Conservation (phyloP, 2,888 invertebrate species). For the Hirtodrosophila trivittata region DNA sequence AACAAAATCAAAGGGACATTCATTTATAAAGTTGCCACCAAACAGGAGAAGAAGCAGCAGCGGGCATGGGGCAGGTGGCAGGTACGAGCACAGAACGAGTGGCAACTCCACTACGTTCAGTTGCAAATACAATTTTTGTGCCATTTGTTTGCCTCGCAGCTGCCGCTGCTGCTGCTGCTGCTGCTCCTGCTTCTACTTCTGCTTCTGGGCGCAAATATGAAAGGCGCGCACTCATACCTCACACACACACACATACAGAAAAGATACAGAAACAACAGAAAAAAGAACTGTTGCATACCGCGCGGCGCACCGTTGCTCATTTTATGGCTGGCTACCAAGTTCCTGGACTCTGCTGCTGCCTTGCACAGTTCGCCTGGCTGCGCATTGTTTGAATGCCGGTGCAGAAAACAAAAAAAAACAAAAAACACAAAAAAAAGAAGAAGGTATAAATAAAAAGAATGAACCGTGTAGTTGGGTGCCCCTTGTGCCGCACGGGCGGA, state of each 20-base stretch:
- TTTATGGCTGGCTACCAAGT: conserved; percentile 64
- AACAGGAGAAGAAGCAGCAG: neutral
- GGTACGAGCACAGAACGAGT: too few species aligned
- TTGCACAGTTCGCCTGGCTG: conserved; percentile 52
- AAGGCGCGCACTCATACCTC: conserved; percentile 52
- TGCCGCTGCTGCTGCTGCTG: conserved; percentile 11
- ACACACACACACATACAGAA: conserved; percentile 13
- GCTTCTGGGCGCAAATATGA: conserved; percentile 63
- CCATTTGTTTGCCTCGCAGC: conserved; percentile 70
- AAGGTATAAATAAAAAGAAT: conserved; percentile 45
- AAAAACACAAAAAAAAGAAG: conserved; percentile 15
- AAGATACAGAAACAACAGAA: conserved; percentile 24
- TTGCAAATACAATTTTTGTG: conserved; percentile 77
- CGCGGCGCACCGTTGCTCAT: conserved; percentile 71
- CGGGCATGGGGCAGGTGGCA: too few species aligned
- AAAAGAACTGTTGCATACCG: conserved; percentile 74
- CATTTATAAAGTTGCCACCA: conserved; percentile 72
- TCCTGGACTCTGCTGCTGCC: conserved; percentile 60
- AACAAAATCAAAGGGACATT: conserved; percentile 81
- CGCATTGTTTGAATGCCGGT: conserved; percentile 70
- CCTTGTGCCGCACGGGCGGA: neutral
- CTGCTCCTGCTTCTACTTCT: neutral
- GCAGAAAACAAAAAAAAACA: conserved; percentile 37
- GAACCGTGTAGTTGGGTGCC: conserved; percentile 47
- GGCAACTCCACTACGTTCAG: conserved; percentile 53